A percentile compares a stretch with the other conserved stretches of the same genome.
Conservation (phyloP, 2,888 invertebrate species). For the Ichneumoninae sp. region DNA sequence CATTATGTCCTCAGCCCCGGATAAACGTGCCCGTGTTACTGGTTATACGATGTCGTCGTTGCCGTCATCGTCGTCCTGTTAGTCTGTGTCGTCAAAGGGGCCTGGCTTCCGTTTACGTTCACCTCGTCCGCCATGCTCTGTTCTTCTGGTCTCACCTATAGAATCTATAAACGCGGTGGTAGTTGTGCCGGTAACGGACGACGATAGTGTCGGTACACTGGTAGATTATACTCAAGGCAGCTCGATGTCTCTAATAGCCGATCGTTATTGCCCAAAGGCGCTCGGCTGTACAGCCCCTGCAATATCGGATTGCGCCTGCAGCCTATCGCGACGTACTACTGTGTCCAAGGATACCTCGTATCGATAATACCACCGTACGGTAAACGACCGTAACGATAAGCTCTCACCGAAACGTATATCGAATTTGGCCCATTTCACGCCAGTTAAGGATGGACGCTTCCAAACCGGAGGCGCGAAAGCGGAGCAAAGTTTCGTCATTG, state of each 20-base stretch:
- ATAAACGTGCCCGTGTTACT: constrained; percentile 45
- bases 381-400: neutral
- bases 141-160: constrained; percentile 20
- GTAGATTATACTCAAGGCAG: constrained; percentile 36
- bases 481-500: neutral
- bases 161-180: constrained; percentile 23
- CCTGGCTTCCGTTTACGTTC: constrained; percentile 50
- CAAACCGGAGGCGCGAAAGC: neutral
- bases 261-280: constrained; percentile 51
- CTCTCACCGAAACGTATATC: constrained; percentile 1
- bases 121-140: constrained; percentile 25
- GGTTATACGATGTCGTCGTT: constrained; percentile 60
- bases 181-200: constrained; percentile 11
- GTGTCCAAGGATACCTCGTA: neutral
- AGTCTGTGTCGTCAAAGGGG: constrained; percentile 43
- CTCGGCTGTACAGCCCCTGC: constrained; percentile 33
- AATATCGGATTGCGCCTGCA: constrained; percentile 43
- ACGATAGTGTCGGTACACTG: constrained; percentile 26
- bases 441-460: neutral
- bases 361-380: neutral
- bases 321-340: constrained; percentile 3
- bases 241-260: constrained; percentile 52
- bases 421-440: neutral
- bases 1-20: constrained; percentile 54
- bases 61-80: constrained; percentile 50